phyloP scores from a whole-genome alignment of 2,113 vertebrate genomes.

The Cavia aperea region DNA sequence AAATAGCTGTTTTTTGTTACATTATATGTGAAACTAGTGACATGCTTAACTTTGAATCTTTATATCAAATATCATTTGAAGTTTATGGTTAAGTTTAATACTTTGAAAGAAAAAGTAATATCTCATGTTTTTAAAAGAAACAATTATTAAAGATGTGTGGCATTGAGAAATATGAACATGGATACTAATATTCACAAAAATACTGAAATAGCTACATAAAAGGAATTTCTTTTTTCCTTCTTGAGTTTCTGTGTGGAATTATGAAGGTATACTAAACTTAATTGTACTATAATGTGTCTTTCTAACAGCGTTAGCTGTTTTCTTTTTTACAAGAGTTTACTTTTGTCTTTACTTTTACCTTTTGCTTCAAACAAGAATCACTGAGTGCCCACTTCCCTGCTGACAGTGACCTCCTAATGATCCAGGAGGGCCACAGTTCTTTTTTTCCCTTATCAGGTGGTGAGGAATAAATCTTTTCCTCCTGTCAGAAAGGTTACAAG shows the following conservation, averaged over 20 bases:
- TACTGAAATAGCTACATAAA: background rate
- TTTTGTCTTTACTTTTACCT: background rate
- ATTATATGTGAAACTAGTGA: background rate
- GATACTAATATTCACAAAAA: background rate
- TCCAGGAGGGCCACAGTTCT: background rate
- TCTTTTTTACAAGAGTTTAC: background rate
- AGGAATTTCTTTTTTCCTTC: background rate
- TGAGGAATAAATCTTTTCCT: background rate
- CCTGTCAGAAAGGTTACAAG: background rate
- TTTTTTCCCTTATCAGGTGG: background rate
- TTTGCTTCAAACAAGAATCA: background rate
- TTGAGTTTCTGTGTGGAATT: background rate
- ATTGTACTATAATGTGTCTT: background rate
- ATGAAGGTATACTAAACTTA: background rate
- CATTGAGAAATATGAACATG: background rate
- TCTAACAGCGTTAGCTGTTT: background rate
- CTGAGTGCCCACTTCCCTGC: background rate
- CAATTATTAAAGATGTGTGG: background rate
- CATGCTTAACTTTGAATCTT: background rate
- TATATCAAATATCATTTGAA: background rate
- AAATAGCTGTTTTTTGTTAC: background rate
- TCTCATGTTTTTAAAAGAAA: background rate
- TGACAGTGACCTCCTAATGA: background rate
- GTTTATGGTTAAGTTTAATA: background rate
- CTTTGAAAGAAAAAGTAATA: background rate